Conservation (phyloP, 2,797 vertebrate genomes). For the Anableps anableps region DNA sequence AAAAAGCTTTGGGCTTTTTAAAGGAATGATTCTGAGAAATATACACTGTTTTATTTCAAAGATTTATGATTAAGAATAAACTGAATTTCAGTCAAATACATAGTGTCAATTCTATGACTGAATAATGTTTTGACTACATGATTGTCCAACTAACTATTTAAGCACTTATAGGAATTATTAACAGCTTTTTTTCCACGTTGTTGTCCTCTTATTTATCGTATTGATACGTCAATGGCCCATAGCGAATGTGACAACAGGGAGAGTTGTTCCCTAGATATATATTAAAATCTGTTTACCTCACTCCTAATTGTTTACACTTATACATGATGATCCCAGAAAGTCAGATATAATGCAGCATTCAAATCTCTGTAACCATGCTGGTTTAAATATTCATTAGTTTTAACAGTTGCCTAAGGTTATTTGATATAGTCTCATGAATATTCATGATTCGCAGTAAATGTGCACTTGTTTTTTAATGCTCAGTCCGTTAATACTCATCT, state of each 20-base stretch:
- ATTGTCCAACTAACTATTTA: conserved; percentile 38
- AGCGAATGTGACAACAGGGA: conserved; percentile 62
- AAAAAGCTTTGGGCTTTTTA: conserved; percentile 3
- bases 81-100: neutral
- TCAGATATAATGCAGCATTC: conserved; percentile 86
- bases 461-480: conserved; percentile 87
- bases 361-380: conserved; percentile 91
- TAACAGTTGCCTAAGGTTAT: conserved; percentile 94
- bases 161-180: conserved; percentile 24
- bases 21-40: neutral
- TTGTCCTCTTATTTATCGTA: conserved; percentile 33
- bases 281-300: conserved; percentile 68
- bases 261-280: conserved; percentile 78
- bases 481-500: conserved; percentile 75
- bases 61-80: neutral
- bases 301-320: conserved; percentile 89
- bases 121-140: conserved; percentile 18
- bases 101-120: neutral
- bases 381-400: conserved; percentile 93
- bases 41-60: conserved; percentile 1
- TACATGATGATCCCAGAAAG: conserved; percentile 85
- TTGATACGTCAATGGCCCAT: conserved; percentile 32
- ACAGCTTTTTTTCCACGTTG: conserved; percentile 27
- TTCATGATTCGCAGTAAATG: conserved; percentile 90
- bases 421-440: conserved; percentile 94